Evolutionary conservation across 2,888 invertebrate genomes (phyloP).

Genomic region (Microplitis deprimator): DNA sequence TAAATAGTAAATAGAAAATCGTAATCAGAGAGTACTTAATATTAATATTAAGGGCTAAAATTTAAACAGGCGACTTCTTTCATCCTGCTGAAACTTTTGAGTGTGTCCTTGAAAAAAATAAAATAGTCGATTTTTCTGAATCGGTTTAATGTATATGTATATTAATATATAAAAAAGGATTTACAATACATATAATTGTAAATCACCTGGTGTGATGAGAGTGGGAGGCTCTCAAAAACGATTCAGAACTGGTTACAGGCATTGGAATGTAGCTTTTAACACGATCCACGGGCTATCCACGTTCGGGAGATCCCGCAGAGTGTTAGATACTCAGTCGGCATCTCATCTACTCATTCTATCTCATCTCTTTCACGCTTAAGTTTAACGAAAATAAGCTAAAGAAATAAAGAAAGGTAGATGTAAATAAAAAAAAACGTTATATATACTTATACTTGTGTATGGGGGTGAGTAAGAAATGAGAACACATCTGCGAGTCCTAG

Average conservation of each 20-base stretch:
- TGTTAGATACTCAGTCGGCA: constrained; percentile 34
- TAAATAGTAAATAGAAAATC: too few relatives aligned
- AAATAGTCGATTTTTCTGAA: too few relatives aligned
- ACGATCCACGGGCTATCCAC: constrained; percentile 52
- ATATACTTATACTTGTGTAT: neutral
- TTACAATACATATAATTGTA: constrained; percentile 20
- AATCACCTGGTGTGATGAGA: constrained; percentile 38
- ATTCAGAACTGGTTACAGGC: constrained; percentile 63
- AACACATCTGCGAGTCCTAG: constrained; percentile 30
- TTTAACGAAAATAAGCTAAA: constrained; percentile 6
- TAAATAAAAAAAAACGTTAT: neutral
- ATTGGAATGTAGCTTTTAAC: constrained; percentile 63
- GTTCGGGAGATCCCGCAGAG: constrained; percentile 46
- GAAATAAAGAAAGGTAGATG: constrained; percentile 14
- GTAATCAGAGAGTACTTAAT: too few relatives aligned
- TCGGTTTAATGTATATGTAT: neutral
- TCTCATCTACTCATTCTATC: constrained; percentile 24
- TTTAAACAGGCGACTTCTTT: too few relatives aligned
- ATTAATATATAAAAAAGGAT: constrained; percentile 22
- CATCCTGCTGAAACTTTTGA: too few relatives aligned
- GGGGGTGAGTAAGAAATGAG: constrained; percentile 25
- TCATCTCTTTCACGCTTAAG: constrained; percentile 2
- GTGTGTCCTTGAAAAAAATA: too few relatives aligned
- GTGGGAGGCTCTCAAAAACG: constrained; percentile 51
- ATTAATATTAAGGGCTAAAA: too few relatives aligned